Evolutionary conservation across 2,113 vertebrate species (phyloP), one percentile per base, ranked within the genome.

Genomic region (Plestiodon gilberti): DNA sequence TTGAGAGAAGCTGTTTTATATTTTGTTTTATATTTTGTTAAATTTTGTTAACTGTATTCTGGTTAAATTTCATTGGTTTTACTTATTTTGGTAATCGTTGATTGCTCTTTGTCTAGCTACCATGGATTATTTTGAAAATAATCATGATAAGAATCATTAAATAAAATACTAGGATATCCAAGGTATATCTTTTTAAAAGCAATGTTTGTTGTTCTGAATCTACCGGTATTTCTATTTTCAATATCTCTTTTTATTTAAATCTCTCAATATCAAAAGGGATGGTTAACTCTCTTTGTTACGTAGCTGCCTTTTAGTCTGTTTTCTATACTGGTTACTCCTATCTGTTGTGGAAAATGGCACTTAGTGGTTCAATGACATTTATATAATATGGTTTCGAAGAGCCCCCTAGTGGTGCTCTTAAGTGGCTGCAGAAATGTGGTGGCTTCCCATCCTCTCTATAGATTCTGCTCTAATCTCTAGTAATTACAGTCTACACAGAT

Each of bases 351-450:
- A 28, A 20, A 81, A 73, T 22, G 4, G 30, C 7, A 30, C 43
- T 43, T 33, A 30, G 14, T 30, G 13, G 13, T 8, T 22, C 17
- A 40, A 62, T 69, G 4, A 25, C 25, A 86, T 35, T 30, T 35
- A 6, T 62, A 55, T 87, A 10, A 38, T 62, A 55, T 62, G 85
- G 69, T 87, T 85, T 88, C 86, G 88, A 94, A 88, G 93, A 78
- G 92, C 91, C 95, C 94, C 84, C 93, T 94, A 94, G 90, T 1
- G 90, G 93, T 77, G 55, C 0, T 57, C 0, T 0, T 18, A 73
- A 79, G 69, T 17, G 3, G 4, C 38, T 13, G 3, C 55, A 2
- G 4, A 30, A 43, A 48, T 67, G 40, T 67, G 30, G 17, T 14
- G 2, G 55, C 55, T 57, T 57, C 10, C 55, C 17, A 8, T 48